Evolutionary conservation across 2,888 invertebrate species (phyloP), one percentile per base, ranked within the genome.

Genomic region (Zygogramma bicolorata): DNA sequence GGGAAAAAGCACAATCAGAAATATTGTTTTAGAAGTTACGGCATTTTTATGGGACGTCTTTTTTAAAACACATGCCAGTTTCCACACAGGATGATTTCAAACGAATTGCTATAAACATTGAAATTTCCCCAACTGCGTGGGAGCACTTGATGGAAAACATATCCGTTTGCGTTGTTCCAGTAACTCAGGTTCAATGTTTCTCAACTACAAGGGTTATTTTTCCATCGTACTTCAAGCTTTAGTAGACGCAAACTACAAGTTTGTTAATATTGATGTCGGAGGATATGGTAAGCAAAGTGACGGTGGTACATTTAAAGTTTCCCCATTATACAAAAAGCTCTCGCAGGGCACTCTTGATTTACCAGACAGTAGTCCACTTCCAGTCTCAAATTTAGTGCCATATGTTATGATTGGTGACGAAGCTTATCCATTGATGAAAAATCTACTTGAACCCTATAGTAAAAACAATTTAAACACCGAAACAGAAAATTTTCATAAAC

Each of bases 241-340:
- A 27, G 77, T 67, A 15, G 79, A 79, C 70, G 76, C 78, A n/a
- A 68, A 79, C 62, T 79, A 79, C 49, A 75, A 62, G 70, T 79
- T 79, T 68, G 74, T 74, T 22, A 68, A 59, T 42, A 76, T 81
- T 67, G 79, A 79, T 72, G 78, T 81, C 22, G 78, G 81, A 59
- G 80, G 75, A 7, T 82, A 79, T 61, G 79, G 80, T 6, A 82
- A 79, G 75, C 79, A 80, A 67, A 80, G 81, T 60, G 80, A 82
- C 67, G 78, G 80, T 20, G 79, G 80, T 65, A 80, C 77, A 38
- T 78, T 81, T 65, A 62, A 75, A 42, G 65, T 74, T 15, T 79
- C 77, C 38, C 27, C 67, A 20, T 40, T 83, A 62, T 79, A 68
- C 57, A 38, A 67, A 68, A 67, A 65, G 31, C 49, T 78, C 27